These are phyloP conservation scores for Cochlearius cochlearius DNA, from an alignment of 2,113 vertebrate species.

Conservation along the genomic window DNA sequence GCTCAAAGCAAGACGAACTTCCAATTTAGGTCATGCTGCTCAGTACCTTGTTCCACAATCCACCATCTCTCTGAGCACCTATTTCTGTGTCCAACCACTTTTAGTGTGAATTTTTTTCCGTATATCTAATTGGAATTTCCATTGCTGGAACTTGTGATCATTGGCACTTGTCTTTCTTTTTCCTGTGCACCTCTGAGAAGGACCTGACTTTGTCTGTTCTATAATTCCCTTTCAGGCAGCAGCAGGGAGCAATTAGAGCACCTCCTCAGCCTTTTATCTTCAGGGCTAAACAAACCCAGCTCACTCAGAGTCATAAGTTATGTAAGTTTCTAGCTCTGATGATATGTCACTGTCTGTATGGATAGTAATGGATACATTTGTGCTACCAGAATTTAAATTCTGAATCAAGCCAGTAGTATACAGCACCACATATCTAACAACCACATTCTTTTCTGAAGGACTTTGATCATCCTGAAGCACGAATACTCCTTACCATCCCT, in stretches of 20 bases:
- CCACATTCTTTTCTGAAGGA: neutral
- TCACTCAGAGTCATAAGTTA: neutral
- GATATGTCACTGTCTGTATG: neutral
- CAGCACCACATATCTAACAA: neutral
- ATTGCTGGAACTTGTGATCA: neutral
- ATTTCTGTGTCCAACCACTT: neutral
- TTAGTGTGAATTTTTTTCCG: neutral
- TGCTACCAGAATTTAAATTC: neutral
- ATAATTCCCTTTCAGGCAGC: neutral
- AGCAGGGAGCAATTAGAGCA: neutral
- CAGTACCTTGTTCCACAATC: neutral
- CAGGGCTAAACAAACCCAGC: neutral
- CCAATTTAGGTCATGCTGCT: neutral
- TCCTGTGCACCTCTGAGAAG: neutral
- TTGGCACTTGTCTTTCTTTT: neutral
- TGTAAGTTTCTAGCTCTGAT: neutral
- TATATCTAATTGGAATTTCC: neutral
- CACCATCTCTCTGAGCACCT: neutral
- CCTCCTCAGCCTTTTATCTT: neutral
- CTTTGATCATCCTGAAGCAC: neutral
- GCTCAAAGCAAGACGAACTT: neutral
- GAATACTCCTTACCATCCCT: neutral
- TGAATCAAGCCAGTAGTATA: neutral
- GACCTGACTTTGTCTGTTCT: neutral
- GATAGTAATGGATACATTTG: neutral